These are phyloP conservation scores for Myripristis murdjan DNA, from an alignment of 2,797 vertebrate species.

Conservation along the genomic window DNA sequence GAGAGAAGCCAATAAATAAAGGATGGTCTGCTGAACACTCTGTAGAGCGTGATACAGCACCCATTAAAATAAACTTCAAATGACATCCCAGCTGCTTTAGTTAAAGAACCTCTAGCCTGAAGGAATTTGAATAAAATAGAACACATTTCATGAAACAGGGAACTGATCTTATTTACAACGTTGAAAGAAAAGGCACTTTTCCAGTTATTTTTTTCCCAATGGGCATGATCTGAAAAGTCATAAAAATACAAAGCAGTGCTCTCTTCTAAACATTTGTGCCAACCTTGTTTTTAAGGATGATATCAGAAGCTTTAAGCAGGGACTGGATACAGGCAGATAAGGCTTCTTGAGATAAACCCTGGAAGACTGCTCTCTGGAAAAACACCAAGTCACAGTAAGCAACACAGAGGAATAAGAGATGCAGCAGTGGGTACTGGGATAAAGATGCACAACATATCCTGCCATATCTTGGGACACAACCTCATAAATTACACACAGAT, in stretches of 20 bases:
- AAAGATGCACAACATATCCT: constrained; percentile 5
- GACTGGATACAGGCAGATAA: constrained; percentile 97
- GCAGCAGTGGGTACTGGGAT: constrained; percentile 12
- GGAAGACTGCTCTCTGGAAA: constrained; percentile 95
- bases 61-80: constrained; percentile 68
- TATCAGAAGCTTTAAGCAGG: constrained; percentile 93
- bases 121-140: constrained; percentile 44
- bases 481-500: not conserved
- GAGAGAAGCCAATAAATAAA: constrained; percentile 72
- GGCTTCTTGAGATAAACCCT: constrained; percentile 97
- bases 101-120: constrained; percentile 43
- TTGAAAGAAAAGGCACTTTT: constrained; percentile 42
- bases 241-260: constrained; percentile 30
- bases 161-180: constrained; percentile 39
- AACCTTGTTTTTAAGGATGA: constrained; percentile 98
- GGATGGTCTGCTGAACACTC: constrained; percentile 62
- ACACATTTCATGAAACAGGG: constrained; percentile 24
- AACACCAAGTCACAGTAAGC: constrained; percentile 62
- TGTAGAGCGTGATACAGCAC: constrained; percentile 60
- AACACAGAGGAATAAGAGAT: constrained; percentile 31
- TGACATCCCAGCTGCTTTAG: constrained; percentile 61
- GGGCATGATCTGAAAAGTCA: constrained; percentile 1
- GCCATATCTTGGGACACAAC: not conserved
- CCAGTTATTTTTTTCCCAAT: not conserved
- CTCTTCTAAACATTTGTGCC: constrained; percentile 59